Base-by-base conservation (phyloP, 2,797 vertebrate species). In the Okamejei kenojei region DNA sequence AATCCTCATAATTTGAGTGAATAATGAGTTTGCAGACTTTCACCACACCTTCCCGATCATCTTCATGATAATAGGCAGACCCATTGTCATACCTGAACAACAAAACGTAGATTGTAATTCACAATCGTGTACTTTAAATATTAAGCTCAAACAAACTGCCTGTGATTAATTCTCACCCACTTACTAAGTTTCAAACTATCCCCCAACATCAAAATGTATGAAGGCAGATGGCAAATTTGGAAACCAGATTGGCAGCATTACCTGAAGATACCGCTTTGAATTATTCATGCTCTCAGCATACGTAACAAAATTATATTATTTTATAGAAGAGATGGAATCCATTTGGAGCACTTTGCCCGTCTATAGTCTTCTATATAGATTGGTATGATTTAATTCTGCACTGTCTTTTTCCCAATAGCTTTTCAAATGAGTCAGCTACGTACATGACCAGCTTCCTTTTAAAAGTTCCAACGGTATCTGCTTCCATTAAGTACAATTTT, bases 41-140 rank as follows among this genome's bases (percentile, higher is more conserved):
- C 10, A 98, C 95, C 10, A 99, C 96, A 78, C 99, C 99, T 78
- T 99, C 98, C 45, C 98, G 96, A 95, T 98, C 98, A 74, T 99
- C 98, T 94, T 99, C 98, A 0, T 99, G 99, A 94, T 98, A 99
- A 96, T 98, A 99, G 0, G 98, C 98, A 0, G 98, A 98, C 17
- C 98, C 98, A 26, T 97, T 99, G 94, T 99, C 98, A 95, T 98
- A 99, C 94, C 99, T 99, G 95, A 94, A 90, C 23, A 88, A 76
- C 45, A 93, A 82, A 93, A 15, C 0, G 3, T 7, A 86, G 32
- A 21, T 45, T 9, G 15, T 29, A 63, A 58, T 78, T 32, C 58
- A 54, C 13, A 2, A 54, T 79, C n/a, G n/a, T 65, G 45, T 32
- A 65, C 23, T 58, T 80, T 73, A 32, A 81, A 54, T 54, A 13